A percentile compares a stretch with the other conserved stretches of the same genome.
Evolutionary conservation across 1,140 invertebrate genomes (phyloP).

Genomic region (Heliconius melpomene): DNA sequence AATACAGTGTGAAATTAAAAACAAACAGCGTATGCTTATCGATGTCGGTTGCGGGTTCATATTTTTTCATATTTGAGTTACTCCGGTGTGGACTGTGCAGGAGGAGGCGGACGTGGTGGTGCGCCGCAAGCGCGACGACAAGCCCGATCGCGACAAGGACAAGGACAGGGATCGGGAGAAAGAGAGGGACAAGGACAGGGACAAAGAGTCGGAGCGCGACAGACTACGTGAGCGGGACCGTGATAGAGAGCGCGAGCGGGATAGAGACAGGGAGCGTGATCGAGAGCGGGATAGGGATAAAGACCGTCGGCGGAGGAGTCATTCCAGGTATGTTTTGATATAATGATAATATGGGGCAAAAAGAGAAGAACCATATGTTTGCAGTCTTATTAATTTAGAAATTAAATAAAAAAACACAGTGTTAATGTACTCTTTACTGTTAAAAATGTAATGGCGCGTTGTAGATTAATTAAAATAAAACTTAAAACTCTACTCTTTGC

Average conservation of each 20-base stretch:
- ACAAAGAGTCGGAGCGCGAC: constrained; percentile 36
- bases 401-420: no score
- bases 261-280: constrained; percentile 35
- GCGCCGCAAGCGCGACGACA: constrained; percentile 58
- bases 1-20: no score
- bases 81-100: constrained; percentile 45
- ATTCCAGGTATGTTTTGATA: neutral
- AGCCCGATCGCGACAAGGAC: constrained; percentile 43
- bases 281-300: constrained; percentile 1
- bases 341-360: neutral
- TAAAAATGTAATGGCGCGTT: no score
- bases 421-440: no score
- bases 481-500: no score
- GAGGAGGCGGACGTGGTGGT: constrained; percentile 73
- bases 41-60: no score
- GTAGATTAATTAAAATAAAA: no score
- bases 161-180: constrained; percentile 31
- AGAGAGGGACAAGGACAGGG: constrained; percentile 24
- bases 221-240: constrained; percentile 20
- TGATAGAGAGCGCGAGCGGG: neutral
- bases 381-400: no score
- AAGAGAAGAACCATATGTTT: no score
- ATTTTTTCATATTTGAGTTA: no score
- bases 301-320: constrained; percentile 85
- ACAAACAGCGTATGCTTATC: no score